Percentiles rank a stretch among this genome's conserved stretches.
These are phyloP conservation scores for Onchidella celtica DNA, from an alignment of 2,888 invertebrate species.

Conservation along the genomic window DNA sequence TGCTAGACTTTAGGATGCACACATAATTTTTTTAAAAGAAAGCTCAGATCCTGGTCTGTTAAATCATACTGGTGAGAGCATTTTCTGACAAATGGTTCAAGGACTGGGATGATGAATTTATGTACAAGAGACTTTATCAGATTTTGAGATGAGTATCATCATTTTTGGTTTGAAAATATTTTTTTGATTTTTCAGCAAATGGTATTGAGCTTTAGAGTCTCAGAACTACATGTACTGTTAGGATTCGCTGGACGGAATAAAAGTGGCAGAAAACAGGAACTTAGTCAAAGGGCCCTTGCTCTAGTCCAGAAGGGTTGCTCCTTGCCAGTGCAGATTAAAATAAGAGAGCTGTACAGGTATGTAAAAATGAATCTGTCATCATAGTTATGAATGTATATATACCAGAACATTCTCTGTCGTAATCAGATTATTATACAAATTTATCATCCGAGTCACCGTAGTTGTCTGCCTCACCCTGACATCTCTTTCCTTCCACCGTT, in stretches of 20 bases:
- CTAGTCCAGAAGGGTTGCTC: constrained; percentile 85
- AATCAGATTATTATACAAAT: neutral
- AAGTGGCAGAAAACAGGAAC: constrained; percentile 89
- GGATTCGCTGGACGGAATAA: constrained; percentile 90
- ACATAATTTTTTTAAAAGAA: too few relatives aligned
- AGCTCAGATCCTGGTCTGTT: too few relatives aligned
- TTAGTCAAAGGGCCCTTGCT: constrained; percentile 88
- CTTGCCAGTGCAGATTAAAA: constrained; percentile 85
- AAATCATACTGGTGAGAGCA: too few relatives aligned
- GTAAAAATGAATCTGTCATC: too few relatives aligned
- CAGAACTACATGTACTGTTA: constrained; percentile 91
- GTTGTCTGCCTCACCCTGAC: neutral
- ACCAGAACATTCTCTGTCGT: too few relatives aligned
- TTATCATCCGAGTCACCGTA: neutral
- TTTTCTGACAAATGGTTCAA: too few relatives aligned
- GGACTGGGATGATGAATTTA: too few relatives aligned
- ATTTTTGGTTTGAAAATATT: neutral
- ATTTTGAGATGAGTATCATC: too few relatives aligned
- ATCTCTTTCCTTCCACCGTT: too few relatives aligned
- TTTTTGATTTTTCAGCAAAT: constrained; percentile 81
- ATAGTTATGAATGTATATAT: too few relatives aligned
- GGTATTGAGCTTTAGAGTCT: constrained; percentile 88
- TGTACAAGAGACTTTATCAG: too few relatives aligned
- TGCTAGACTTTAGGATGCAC: too few relatives aligned
- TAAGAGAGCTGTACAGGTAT: constrained; percentile 85